Base-by-base conservation (phyloP, 2,797 vertebrate species). In the Discoglossus pictus region DNA sequence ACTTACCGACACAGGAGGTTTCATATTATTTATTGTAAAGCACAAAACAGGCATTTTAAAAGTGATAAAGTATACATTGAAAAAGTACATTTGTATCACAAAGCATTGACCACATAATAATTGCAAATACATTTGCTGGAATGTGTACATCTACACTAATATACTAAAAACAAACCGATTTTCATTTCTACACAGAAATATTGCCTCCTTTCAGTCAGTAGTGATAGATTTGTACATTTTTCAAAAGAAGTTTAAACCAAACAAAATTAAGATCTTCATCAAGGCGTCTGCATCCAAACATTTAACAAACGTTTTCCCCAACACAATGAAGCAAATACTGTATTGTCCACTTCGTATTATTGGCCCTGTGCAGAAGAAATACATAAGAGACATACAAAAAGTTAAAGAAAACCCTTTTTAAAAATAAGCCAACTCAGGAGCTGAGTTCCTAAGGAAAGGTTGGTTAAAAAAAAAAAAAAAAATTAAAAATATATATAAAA, bases 11-110 rank as follows among this genome's bases (percentile, higher is more conserved):
- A 98, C 95, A 98, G 93, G 92, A 97, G 95, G 94, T 98, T 99
- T 99, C 94, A 99, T 95, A 97, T 97, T 92, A 94, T 98, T 99
- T 98, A 98, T 98, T 99, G 96, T 93, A 98, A 98, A 98, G 98
- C 94, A 98, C 95, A 97, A 98, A 91, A 91, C 90, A 91, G 83
- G 88, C 88, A 90, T 92, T 97, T 93, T 94, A 96, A 98, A 98
- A 97, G 93, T 93, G 95, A 97, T 93, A 93, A 97, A 95, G 95
- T 95, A 96, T 98, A 99, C 96, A 98, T 94, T 94, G 92, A 91
- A 95, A 89, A 93, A 93, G 94, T 96, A 96, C 92, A 93, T 95
- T 93, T 92, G 93, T 95, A 95, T 90, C 94, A 97, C 94, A 98
- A 93, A 95, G 84, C 92, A 93, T 93, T 86, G 93, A 96, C 93